These are phyloP conservation scores for Pycnomerus fuliginosus DNA, from an alignment of 2,888 invertebrate species.

Conservation along the genomic window DNA sequence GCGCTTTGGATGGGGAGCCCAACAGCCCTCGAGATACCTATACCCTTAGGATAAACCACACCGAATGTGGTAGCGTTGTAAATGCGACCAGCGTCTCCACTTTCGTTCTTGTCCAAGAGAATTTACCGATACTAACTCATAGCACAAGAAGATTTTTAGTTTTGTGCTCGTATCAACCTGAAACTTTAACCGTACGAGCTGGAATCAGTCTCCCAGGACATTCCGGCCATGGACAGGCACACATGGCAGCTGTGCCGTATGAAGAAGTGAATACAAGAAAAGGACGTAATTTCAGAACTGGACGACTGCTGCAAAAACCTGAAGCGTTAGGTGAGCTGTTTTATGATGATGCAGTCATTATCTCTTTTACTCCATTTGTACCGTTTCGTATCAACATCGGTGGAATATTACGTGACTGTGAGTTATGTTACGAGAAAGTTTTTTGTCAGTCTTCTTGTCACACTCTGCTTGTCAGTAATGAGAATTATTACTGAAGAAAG, in stretches of 20 bases:
- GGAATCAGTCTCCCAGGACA: constrained; percentile 66
- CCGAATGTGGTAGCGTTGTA: constrained; percentile 63
- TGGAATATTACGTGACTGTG: constrained; percentile 7
- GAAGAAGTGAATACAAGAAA: constrained; percentile 45
- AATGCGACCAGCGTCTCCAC: constrained; percentile 80
- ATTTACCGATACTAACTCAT: constrained; percentile 78
- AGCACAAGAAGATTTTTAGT: constrained; percentile 69
- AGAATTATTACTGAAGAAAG: too few species aligned
- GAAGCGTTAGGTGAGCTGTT: constrained; percentile 46
- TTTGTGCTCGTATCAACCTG: constrained; percentile 78
- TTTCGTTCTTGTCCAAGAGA: constrained; percentile 81
- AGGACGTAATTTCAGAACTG: constrained; percentile 40
- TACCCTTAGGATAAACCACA: constrained; percentile 72
- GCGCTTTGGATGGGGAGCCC: constrained; percentile 73
- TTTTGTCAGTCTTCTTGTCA: constrained; percentile 1
- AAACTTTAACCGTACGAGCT: constrained; percentile 78
- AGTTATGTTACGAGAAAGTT: constrained; percentile 10
- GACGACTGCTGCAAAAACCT: constrained; percentile 44
- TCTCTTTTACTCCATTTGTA: constrained; percentile 1
- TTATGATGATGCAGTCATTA: background rate
- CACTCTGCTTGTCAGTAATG: constrained; percentile 9
- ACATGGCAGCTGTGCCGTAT: constrained; percentile 45
- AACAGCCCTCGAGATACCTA: constrained; percentile 72
- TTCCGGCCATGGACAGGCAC: constrained; percentile 53
- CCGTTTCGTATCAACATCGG: background rate